phyloP scores from a whole-genome alignment of 1,140 invertebrate genomes.

The Lerema accius region DNA sequence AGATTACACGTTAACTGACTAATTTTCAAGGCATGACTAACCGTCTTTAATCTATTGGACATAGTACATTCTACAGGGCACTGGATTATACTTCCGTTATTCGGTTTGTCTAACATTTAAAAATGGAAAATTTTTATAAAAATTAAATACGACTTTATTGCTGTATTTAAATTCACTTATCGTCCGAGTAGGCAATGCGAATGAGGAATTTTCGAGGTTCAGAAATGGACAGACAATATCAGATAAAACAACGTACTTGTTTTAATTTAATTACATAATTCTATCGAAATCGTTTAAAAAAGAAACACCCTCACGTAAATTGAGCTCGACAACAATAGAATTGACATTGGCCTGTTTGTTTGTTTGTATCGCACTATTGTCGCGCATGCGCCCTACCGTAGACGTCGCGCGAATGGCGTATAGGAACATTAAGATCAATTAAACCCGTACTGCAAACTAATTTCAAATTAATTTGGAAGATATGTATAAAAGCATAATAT shows the following conservation, averaged over 20 bases:
- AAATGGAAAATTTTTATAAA: slow-evolving; percentile 76
- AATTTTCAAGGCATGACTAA: slow-evolving; percentile 78
- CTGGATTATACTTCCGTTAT: slow-evolving; percentile 75
- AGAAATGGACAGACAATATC: slow-evolving; percentile 67
- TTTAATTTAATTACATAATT: slow-evolving; percentile 54
- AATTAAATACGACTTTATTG: slow-evolving; percentile 76
- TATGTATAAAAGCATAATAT: slow-evolving; percentile 65
- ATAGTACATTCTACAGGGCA: slow-evolving; percentile 74
- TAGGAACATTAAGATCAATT: slow-evolving; percentile 80
- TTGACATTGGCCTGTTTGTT: slow-evolving; percentile 68
- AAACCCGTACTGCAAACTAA: slow-evolving; percentile 76
- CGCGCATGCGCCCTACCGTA: no score
- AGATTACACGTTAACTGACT: slow-evolving; percentile 77
- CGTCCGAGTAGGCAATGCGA: slow-evolving; percentile 61
- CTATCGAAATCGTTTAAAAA: slow-evolving; percentile 61
- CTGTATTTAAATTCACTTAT: slow-evolving; percentile 76
- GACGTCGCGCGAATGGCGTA: slow-evolving; percentile 63
- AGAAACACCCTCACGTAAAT: slow-evolving; percentile 69
- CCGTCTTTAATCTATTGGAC: slow-evolving; percentile 76
- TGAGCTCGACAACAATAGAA: slow-evolving; percentile 79
- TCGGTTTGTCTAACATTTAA: slow-evolving; percentile 68
- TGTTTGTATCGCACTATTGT: slow-evolving; percentile 60
- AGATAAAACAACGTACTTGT: slow-evolving; percentile 59
- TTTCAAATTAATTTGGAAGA: slow-evolving; percentile 77
- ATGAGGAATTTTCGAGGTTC: slow-evolving; percentile 57